Percentiles rank a stretch among this genome's conserved stretches.
These are phyloP conservation scores for Scaptomyza graminum DNA, from an alignment of 1,140 invertebrate genomes.

Conservation along the genomic window DNA sequence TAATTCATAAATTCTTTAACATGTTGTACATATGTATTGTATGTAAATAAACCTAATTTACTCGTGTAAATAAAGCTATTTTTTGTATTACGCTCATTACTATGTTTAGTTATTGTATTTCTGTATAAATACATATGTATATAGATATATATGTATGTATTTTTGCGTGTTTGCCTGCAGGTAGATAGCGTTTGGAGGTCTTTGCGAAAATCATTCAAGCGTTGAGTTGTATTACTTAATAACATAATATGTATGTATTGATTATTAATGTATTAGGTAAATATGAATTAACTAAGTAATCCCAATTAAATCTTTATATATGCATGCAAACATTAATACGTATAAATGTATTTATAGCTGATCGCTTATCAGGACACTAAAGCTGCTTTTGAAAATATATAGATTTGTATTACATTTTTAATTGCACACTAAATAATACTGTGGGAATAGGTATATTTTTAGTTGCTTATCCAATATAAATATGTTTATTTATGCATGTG, in stretches of 20 bases:
- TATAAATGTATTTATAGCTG: not conserved
- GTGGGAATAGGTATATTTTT: conserved; percentile 26
- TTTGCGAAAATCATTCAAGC: conserved; percentile 18
- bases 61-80: conserved; percentile 59
- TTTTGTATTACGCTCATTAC: conserved; percentile 48
- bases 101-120: conserved; percentile 50
- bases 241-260: conserved; percentile 2
- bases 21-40: conserved; percentile 37
- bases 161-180: conserved; percentile 5
- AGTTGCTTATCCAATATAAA: conserved; percentile 24
- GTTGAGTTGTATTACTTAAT: conserved; percentile 1
- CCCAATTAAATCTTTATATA: conserved; percentile 2
- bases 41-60: conserved; percentile 35
- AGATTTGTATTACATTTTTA: conserved; percentile 24
- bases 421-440: conserved; percentile 55
- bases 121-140: conserved; percentile 31
- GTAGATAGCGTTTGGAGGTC: conserved; percentile 5
- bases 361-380: conserved; percentile 1
- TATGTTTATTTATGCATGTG: conserved; percentile 11
- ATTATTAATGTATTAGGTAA: not conserved
- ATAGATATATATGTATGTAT: conserved; percentile 13
- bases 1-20: conserved; percentile 51
- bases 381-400: conserved; percentile 4
- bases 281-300: not conserved
- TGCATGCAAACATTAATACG: not conserved